phyloP scores from a whole-genome alignment of 1,140 invertebrate genomes.

The Hylyphantes graminicola region DNA sequence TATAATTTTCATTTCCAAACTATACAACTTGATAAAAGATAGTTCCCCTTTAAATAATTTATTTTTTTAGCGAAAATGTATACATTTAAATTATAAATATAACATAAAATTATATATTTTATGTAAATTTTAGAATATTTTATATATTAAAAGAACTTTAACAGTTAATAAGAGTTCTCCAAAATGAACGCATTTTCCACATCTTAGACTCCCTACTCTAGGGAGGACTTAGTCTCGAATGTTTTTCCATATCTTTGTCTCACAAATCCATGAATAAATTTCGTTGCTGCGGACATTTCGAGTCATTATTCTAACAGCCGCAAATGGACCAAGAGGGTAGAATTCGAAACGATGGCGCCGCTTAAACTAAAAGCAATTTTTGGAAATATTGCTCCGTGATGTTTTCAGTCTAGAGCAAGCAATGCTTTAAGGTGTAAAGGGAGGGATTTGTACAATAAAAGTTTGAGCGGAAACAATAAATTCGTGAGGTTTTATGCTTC shows the following conservation, averaged over 20 bases:
- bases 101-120: too few relatives aligned
- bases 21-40: too few relatives aligned
- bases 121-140: too few relatives aligned
- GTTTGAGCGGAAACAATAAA: not conserved
- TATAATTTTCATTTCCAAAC: too few relatives aligned
- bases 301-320: slow-evolving; percentile 14
- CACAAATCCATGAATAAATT: slow-evolving; percentile 34
- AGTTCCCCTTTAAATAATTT: too few relatives aligned
- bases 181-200: too few relatives aligned
- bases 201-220: not conserved
- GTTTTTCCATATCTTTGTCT: slow-evolving; percentile 18
- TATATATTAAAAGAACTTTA: too few relatives aligned
- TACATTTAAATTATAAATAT: too few relatives aligned
- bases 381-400: not conserved
- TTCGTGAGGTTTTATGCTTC: too few relatives aligned
- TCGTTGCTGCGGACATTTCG: not conserved
- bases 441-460: not conserved
- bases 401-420: not conserved
- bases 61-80: too few relatives aligned
- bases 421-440: not conserved
- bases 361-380: not conserved
- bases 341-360: not conserved
- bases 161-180: too few relatives aligned
- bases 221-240: slow-evolving; percentile 12
- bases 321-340: slow-evolving; percentile 1